These are phyloP conservation scores for Heteromormyrus szaboi DNA, from an alignment of 2,797 vertebrate genomes.

Conservation along the genomic window DNA sequence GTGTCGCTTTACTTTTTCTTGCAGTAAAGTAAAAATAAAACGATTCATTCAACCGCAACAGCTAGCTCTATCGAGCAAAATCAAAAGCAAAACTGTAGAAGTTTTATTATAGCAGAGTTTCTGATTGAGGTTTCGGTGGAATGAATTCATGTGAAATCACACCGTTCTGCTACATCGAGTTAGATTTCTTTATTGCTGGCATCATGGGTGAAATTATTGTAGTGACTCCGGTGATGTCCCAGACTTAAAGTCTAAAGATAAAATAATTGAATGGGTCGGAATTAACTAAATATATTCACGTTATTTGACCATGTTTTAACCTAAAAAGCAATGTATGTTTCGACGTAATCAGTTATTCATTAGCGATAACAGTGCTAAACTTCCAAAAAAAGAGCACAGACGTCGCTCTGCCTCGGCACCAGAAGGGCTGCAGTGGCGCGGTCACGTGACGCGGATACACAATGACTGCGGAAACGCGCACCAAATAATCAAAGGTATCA, in stretches of 20 bases:
- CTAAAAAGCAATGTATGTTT: background rate
- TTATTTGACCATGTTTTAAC: background rate
- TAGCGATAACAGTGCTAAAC: background rate
- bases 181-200: background rate
- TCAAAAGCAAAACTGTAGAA: background rate
- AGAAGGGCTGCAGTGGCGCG: background rate
- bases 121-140: background rate
- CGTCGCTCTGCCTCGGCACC: background rate
- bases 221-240: background rate
- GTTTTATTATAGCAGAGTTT: background rate
- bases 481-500: background rate
- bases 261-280: background rate
- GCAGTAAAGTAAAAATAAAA: background rate
- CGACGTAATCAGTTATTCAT: background rate
- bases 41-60: background rate
- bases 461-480: background rate
- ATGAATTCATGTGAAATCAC: background rate
- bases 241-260: background rate
- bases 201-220: background rate
- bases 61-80: background rate
- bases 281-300: background rate
- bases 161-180: background rate
- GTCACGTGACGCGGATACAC: conserved; percentile 7
- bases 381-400: background rate
- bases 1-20: background rate